phyloP scores from a whole-genome alignment of 1,140 invertebrate species.

The Orchesella cincta region DNA sequence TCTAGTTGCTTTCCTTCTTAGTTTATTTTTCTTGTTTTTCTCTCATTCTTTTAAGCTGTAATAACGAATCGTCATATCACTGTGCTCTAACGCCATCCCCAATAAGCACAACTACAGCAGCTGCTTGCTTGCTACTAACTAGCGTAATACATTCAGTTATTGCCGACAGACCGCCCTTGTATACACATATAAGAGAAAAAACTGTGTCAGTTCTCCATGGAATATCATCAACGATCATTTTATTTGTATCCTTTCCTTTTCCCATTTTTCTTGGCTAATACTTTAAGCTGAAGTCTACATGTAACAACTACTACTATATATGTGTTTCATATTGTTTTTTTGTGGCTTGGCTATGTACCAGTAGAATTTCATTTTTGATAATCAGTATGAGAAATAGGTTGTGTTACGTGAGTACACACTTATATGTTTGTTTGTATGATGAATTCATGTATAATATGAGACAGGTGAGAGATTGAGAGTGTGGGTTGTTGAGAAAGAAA shows the following conservation, averaged over 20 bases:
- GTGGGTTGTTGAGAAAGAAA: background rate
- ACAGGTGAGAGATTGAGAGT: slow-evolving; percentile 1
- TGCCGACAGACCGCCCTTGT: background rate
- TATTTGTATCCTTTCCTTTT: too few species aligned
- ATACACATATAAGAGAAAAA: background rate
- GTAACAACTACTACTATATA: too few species aligned
- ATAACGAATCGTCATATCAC: slow-evolving; percentile 1
- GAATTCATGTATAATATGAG: background rate
- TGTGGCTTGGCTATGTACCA: too few species aligned
- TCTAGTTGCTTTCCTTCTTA: background rate
- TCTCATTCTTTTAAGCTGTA: background rate
- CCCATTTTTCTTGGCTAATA: too few species aligned
- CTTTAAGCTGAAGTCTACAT: too few species aligned
- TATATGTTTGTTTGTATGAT: too few species aligned
- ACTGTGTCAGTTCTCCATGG: slow-evolving; percentile 2
- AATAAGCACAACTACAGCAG: background rate
- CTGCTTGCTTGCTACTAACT: background rate
- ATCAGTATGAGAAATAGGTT: too few species aligned
- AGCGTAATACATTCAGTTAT: background rate
- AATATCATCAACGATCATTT: too few species aligned
- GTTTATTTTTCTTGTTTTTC: background rate
- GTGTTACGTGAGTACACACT: too few species aligned
- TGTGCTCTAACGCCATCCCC: background rate
- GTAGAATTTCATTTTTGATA: too few species aligned
- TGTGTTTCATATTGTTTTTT: too few species aligned